Evolutionary conservation across 2,113 vertebrate species (phyloP), one percentile per base, ranked within the genome.

Genomic region (Mobula birostris): DNA sequence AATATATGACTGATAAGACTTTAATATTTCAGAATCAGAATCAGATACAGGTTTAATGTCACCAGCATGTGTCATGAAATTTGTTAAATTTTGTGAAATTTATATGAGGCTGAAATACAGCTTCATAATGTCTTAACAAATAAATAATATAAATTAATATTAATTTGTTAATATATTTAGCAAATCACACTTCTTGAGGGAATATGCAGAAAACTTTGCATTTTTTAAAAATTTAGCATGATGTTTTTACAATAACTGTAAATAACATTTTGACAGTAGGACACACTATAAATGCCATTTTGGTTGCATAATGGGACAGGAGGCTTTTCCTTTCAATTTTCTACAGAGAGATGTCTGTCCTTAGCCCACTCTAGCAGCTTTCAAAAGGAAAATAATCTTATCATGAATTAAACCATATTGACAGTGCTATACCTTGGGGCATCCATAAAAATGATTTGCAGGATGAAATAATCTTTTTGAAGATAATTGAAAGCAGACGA

Each of bases 391-490:
- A 76, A 76, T 7, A 76, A 93, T 56, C 68, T 74, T 29, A 93
- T 5, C 36, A 27, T 74, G 70, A 29, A 74, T 76, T 74, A 93
- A 93, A 93, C 66, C 74, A 24, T 24, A 56, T 56, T 93, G 91
- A 9, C 70, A 93, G 40, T 48, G 72, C 11, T 40, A 72, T 76
- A 93, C 91, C 68, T 93, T 76, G 91, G 36, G 91, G 68, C 91
- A 74, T 76, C 91, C 91, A 93, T 56, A 91, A 93, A 93, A 76
- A 93, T 40, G 56, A 93, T 29, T 74, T 48, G 36, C 68, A 76
- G 70, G 70, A 93, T 76, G 91, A 74, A 93, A 74, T 93, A 5
- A 74, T 76, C 91, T 76, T 76, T 6, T 74, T 93, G 70, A 74
- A 93, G 91, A 76, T 93, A 74, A 56, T 56, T 76, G 36, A 36